These are phyloP conservation scores for Grammomys dolichurus DNA, from an alignment of 2,113 vertebrate genomes.

Conservation along the genomic window DNA sequence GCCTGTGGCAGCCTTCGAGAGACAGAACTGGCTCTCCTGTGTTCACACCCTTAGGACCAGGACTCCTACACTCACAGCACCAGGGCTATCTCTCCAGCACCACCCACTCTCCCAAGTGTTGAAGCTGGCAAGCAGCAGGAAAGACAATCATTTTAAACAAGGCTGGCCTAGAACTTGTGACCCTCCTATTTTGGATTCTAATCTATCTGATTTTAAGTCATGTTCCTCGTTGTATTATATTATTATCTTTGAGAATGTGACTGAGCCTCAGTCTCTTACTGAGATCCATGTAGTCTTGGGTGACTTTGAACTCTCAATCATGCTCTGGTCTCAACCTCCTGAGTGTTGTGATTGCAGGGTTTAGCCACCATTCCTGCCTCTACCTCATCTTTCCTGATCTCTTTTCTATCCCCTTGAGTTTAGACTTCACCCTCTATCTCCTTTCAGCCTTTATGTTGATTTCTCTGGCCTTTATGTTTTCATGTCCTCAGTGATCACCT, in stretches of 20 bases:
- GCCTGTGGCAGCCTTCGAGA: too few species aligned
- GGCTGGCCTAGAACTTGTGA: background rate
- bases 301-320: background rate
- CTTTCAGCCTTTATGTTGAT: background rate
- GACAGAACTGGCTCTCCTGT: background rate
- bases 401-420: constrained; percentile 21
- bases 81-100: background rate
- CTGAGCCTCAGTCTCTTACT: background rate
- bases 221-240: background rate
- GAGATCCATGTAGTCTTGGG: background rate
- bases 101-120: background rate
- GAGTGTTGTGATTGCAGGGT: background rate
- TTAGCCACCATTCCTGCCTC: background rate
- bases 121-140: background rate
- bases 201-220: background rate
- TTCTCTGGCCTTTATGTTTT: constrained; percentile 11
- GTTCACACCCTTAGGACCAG: background rate
- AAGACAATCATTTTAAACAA: background rate
- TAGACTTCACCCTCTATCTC: constrained; percentile 1
- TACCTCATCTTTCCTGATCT: constrained; percentile 37
- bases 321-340: background rate
- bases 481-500: background rate
- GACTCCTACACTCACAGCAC: background rate
- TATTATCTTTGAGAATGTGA: background rate
- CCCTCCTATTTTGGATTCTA: background rate